Percentiles rank a stretch among this genome's conserved stretches.
Conservation (phyloP, 1,140 invertebrate species). For the Coenobita brevimanus region DNA sequence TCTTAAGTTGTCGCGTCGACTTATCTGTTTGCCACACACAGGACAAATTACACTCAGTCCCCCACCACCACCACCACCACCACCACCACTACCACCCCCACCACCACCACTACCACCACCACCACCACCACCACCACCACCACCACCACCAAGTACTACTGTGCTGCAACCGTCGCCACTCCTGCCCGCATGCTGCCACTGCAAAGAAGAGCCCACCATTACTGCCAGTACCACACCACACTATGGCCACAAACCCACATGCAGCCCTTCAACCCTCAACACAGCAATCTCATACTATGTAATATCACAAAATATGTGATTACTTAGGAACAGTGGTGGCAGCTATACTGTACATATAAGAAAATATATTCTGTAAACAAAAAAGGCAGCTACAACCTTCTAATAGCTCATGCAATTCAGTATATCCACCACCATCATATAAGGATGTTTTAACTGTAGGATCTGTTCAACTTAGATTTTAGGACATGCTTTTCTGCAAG, state of each 20-base stretch:
- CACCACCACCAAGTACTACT: conserved; percentile 36
- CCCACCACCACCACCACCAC: conserved; percentile 30
- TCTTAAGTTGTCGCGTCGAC: conserved; percentile 69
- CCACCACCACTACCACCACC: conserved; percentile 14
- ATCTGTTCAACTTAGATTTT: too few relatives aligned
- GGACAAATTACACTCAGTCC: conserved; percentile 57
- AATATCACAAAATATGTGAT: too few relatives aligned
- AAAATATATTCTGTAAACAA: too few relatives aligned
- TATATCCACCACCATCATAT: too few relatives aligned
- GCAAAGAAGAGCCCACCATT: conserved; percentile 58
- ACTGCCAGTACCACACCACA: background rate
- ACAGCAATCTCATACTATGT: background rate
- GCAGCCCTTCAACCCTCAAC: background rate
- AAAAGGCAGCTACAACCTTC: too few relatives aligned
- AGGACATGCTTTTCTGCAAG: too few relatives aligned
- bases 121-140: conserved; percentile 17
- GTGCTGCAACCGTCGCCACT: conserved; percentile 44
- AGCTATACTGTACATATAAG: too few relatives aligned
- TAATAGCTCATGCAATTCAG: too few relatives aligned
- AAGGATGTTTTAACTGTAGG: too few relatives aligned
- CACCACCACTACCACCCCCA: background rate
- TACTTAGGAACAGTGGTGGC: too few relatives aligned
- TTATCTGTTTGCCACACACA: conserved; percentile 70
- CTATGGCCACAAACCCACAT: background rate
- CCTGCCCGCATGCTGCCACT: conserved; percentile 59